phyloP scores from a whole-genome alignment of 2,888 invertebrate species.

The Scaptomyza flava region DNA sequence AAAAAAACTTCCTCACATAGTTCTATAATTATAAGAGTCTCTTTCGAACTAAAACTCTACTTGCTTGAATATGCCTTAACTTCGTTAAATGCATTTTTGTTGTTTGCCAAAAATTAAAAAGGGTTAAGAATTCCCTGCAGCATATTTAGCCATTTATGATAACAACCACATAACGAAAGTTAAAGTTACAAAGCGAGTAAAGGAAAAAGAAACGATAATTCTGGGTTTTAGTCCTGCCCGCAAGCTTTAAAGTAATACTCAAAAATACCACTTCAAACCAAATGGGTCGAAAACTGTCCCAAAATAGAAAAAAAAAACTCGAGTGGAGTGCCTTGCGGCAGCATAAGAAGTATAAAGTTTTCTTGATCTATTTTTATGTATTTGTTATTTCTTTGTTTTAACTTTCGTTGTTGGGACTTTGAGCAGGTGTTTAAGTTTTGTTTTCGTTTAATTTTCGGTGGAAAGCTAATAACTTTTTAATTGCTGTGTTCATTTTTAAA shows the following conservation, averaged over 20 bases:
- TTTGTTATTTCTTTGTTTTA: neutral
- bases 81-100: slow-evolving; percentile 48
- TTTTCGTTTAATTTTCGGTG: slow-evolving; percentile 1
- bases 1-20: too few relatives aligned
- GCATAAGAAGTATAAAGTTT: slow-evolving; percentile 8
- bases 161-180: slow-evolving; percentile 44
- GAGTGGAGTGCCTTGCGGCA: slow-evolving; percentile 14
- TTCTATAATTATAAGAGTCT: neutral
- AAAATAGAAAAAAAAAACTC: neutral
- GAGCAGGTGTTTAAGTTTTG: slow-evolving; percentile 27
- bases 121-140: slow-evolving; percentile 47
- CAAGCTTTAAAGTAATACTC: slow-evolving; percentile 3
- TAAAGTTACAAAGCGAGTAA: slow-evolving; percentile 13
- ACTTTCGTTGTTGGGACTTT: slow-evolving; percentile 16
- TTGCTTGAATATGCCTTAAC: neutral
- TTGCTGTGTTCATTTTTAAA: slow-evolving; percentile 44
- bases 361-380: neutral
- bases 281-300: slow-evolving; percentile 23
- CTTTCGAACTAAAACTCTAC: neutral
- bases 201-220: slow-evolving; percentile 3
- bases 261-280: slow-evolving; percentile 1
- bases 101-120: slow-evolving; percentile 41
- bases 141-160: slow-evolving; percentile 54
- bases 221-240: slow-evolving; percentile 16
- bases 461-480: slow-evolving; percentile 53